Evolutionary conservation across 53 echinoderm and acorn worm species (phyloP).

Genomic region (Astropecten irregularis): DNA sequence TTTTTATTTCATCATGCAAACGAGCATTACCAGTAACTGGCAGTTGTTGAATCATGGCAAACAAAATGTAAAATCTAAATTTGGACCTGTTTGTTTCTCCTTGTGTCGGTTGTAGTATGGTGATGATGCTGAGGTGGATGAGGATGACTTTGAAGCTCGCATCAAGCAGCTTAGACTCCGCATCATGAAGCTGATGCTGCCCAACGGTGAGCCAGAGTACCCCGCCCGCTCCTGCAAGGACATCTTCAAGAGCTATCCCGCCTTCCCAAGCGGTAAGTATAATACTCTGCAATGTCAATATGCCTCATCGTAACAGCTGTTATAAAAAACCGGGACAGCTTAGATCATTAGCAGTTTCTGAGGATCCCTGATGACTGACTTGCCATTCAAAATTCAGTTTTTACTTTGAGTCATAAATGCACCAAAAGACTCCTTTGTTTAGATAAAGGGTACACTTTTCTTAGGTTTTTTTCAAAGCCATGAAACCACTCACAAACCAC

Average conservation of each 20-base stretch:
- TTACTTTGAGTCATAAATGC: too few species aligned
- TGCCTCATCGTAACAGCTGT: too few species aligned
- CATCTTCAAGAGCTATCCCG: conserved; percentile 87
- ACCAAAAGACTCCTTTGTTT: too few species aligned
- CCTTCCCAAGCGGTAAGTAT: conserved; percentile 71
- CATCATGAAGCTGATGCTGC: conserved; percentile 70
- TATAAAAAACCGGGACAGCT: too few species aligned
- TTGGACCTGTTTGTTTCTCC: not conserved
- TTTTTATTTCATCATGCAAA: not conserved
- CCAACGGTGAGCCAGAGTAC: conserved; percentile 76
- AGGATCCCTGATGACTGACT: too few species aligned
- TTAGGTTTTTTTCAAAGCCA: too few species aligned
- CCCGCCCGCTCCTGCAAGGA: conserved; percentile 95
- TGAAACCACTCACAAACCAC: too few species aligned
- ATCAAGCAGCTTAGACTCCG: conserved; percentile 63
- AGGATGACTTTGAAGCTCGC: conserved; percentile 62
- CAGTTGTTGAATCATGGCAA: not conserved
- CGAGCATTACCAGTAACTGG: not conserved
- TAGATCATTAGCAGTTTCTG: too few species aligned
- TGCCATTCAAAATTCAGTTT: too few species aligned
- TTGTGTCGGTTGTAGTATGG: not conserved
- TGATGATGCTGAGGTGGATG: conserved; percentile 60
- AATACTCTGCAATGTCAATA: too few species aligned
- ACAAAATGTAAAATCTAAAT: not conserved
- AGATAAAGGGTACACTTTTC: too few species aligned